These are phyloP conservation scores for Dicyrtoma fusca DNA, from an alignment of 2,888 invertebrate genomes.

Conservation along the genomic window DNA sequence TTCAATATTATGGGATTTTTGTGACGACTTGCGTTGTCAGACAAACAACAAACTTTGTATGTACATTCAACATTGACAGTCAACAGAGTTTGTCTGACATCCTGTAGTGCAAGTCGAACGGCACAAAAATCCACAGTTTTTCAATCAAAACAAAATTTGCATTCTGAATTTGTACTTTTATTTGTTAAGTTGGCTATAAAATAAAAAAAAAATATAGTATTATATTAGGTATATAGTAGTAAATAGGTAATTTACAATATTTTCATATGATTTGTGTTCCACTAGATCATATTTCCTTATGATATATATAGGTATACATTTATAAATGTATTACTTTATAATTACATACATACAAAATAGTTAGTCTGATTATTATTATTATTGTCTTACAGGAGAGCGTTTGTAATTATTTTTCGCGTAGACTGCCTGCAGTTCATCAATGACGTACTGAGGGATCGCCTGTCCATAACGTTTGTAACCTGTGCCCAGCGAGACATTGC, in stretches of 20 bases:
- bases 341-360: background rate
- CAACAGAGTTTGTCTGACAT: too few relatives aligned
- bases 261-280: background rate
- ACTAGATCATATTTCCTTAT: too few relatives aligned
- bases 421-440: slow-evolving; percentile 32
- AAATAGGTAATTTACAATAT: background rate
- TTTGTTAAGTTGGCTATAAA: background rate
- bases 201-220: slow-evolving; percentile 8
- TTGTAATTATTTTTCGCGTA: slow-evolving; percentile 36
- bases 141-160: too few relatives aligned
- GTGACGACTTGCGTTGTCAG: too few relatives aligned
- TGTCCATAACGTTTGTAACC: slow-evolving; percentile 37
- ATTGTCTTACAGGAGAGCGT: slow-evolving; percentile 35
- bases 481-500: slow-evolving; percentile 16
- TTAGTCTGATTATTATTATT: background rate
- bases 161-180: too few relatives aligned
- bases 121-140: too few relatives aligned
- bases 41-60: too few relatives aligned
- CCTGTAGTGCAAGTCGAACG: too few relatives aligned
- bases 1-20: too few relatives aligned
- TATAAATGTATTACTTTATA: background rate
- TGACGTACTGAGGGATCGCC: slow-evolving; percentile 35
- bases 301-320: background rate
- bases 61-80: too few relatives aligned
- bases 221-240: slow-evolving; percentile 7